Evolutionary conservation across 35 echinoderm and acorn worm genomes (phyloP), one percentile per base, ranked within the genome.

Genomic region (Patiria miniata): DNA sequence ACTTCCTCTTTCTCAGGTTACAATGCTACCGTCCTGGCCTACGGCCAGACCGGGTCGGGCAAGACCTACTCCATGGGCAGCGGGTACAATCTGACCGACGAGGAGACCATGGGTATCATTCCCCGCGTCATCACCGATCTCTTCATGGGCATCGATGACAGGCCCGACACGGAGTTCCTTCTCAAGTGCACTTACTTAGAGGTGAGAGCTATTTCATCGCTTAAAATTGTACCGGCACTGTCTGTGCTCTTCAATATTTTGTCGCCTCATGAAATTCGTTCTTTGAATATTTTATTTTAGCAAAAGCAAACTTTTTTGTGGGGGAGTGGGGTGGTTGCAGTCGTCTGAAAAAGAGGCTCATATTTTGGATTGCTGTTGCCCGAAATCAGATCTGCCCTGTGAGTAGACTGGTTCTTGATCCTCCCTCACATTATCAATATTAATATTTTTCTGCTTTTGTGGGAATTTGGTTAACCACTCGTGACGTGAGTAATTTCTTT

Each of bases 61-160:
- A 99, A 99, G 79, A 99, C 96, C 4, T 95, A 83, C 83, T 87
- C 96, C 10, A 99, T 99, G 96, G 96, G 96, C 10, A 99, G 90
- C 79, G 93, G 89, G 5, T 99, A 99, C 77, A 90, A 91, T 14
- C 42, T 92, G 68, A 89, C 89, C 0, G 93, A 99, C 21, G 30
- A 52, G 12, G 78, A 65, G 23, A 81, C 80, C 16, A 91, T 92
- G 86, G 96, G 96, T 22, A 86, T 99, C 52, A 99, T 99, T 23
- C 96, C 96, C 2, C 91, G 96, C 44, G 96, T 99, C 30, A 89
- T 99, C 3, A 59, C 83, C 18, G 77, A 65, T 39, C 77, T 99
- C 5, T 99, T 99, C 40, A 21, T 81, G 28, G 89, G 79, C 5
- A 89, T 99, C 17, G 56, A 92, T 17, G 69, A 99, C 30, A 86